phyloP scores from a whole-genome alignment of 2,797 vertebrate genomes.

The Aldrovandia affinis region DNA sequence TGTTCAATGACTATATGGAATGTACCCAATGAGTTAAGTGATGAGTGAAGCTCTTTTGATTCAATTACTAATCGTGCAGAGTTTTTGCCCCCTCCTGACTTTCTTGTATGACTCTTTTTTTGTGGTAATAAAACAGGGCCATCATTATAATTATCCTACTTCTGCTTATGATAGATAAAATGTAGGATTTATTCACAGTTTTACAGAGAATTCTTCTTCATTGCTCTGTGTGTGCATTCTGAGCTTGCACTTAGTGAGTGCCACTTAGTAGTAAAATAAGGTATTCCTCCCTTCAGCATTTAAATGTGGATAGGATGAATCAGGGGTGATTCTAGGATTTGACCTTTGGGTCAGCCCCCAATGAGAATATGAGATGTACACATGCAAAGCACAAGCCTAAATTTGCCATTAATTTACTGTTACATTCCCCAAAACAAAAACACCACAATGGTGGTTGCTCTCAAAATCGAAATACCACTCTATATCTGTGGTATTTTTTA shows the following conservation, averaged over 20 bases:
- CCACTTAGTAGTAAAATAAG: conserved; percentile 23
- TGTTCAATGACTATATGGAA: background rate
- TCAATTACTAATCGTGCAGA: conserved; percentile 37
- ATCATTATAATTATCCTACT: conserved; percentile 32
- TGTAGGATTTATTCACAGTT: conserved; percentile 13
- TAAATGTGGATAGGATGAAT: conserved; percentile 24
- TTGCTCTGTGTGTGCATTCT: background rate
- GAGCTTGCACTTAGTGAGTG: background rate
- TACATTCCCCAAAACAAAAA: too few relatives aligned
- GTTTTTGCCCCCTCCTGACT: conserved; percentile 11
- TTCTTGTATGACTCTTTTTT: conserved; percentile 29
- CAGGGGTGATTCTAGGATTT: too few relatives aligned
- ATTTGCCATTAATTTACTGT: too few relatives aligned
- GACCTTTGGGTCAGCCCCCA: too few relatives aligned
- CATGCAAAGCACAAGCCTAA: too few relatives aligned
- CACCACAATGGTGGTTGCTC: too few relatives aligned
- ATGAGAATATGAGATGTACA: too few relatives aligned
- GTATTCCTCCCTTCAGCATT: background rate
- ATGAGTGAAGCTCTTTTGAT: conserved; percentile 41
- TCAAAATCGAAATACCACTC: too few relatives aligned
- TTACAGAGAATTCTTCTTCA: background rate
- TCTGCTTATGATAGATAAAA: conserved; percentile 34
- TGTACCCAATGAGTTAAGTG: background rate
- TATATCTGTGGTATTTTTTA: too few relatives aligned
- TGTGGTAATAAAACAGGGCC: conserved; percentile 35